phyloP scores from a whole-genome alignment of 2,113 vertebrate species.

The Glaucidium brasilianum region DNA sequence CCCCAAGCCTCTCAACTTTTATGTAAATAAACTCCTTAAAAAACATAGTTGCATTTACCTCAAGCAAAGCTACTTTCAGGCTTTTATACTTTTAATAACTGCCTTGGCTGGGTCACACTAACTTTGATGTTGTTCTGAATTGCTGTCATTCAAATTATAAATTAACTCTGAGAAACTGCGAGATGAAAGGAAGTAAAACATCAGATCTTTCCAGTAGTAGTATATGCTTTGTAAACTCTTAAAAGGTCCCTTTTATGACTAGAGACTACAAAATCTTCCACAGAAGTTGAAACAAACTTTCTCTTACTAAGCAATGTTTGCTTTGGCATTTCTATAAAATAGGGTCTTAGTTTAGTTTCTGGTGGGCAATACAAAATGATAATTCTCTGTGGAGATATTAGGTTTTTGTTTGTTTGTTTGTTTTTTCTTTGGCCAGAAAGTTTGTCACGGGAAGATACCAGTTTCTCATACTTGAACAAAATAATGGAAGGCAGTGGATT shows the following conservation, averaged over 20 bases:
- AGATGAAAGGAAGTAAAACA: not conserved
- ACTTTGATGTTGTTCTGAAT: not conserved
- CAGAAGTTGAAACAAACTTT: not conserved
- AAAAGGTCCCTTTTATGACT: not conserved
- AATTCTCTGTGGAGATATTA: not conserved
- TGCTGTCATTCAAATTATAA: not conserved
- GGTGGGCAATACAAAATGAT: not conserved
- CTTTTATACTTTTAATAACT: not conserved
- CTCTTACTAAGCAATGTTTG: not conserved
- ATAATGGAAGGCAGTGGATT: not conserved
- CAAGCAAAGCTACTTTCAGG: not conserved
- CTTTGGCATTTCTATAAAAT: not conserved
- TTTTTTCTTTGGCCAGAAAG: not conserved
- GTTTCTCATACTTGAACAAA: not conserved
- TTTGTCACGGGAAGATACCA: not conserved
- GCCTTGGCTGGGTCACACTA: not conserved
- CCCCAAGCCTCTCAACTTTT: not conserved
- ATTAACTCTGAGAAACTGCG: not conserved
- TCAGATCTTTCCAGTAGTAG: not conserved
- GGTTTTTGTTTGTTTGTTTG: not conserved
- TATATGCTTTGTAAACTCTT: not conserved
- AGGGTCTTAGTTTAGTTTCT: not conserved
- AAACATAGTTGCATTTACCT: not conserved
- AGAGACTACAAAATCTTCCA: not conserved
- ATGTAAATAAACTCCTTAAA: not conserved